These are phyloP conservation scores for Rhegmatorhina hoffmannsi DNA, from an alignment of 2,113 vertebrate genomes.

Conservation along the genomic window DNA sequence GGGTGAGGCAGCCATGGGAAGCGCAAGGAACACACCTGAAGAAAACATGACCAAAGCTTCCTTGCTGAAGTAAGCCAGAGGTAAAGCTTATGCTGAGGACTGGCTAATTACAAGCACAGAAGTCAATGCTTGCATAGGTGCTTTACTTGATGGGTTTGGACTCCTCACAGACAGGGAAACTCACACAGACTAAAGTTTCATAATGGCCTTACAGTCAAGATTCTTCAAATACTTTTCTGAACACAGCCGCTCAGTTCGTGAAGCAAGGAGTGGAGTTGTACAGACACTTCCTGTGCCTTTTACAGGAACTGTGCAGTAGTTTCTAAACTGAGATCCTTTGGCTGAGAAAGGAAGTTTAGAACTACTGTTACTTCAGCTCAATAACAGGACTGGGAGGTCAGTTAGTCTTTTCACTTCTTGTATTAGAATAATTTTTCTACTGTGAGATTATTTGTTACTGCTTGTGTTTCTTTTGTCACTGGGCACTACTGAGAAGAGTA, in stretches of 20 bases:
- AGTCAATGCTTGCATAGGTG: neutral
- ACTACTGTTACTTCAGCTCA: neutral
- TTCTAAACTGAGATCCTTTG: neutral
- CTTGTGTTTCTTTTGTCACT: neutral
- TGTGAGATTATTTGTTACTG: neutral
- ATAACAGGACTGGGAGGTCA: neutral
- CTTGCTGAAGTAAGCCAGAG: neutral
- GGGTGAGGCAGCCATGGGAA: neutral
- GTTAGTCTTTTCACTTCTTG: neutral
- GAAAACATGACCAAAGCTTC: neutral
- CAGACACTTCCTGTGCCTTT: neutral
- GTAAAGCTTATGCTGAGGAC: neutral
- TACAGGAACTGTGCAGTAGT: neutral
- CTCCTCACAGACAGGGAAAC: neutral
- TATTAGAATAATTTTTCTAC: neutral
- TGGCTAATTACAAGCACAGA: neutral
- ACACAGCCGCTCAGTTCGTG: rapidly evolving
- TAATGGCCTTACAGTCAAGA: neutral
- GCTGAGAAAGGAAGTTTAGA: neutral
- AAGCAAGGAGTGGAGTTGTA: neutral
- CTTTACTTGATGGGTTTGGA: neutral
- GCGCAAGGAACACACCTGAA: neutral
- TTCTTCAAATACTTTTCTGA: neutral
- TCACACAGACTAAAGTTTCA: neutral
- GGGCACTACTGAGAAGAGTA: neutral